Base-by-base conservation (phyloP, 1,140 invertebrate genomes). In the Macrotrachela quadricornifera region DNA sequence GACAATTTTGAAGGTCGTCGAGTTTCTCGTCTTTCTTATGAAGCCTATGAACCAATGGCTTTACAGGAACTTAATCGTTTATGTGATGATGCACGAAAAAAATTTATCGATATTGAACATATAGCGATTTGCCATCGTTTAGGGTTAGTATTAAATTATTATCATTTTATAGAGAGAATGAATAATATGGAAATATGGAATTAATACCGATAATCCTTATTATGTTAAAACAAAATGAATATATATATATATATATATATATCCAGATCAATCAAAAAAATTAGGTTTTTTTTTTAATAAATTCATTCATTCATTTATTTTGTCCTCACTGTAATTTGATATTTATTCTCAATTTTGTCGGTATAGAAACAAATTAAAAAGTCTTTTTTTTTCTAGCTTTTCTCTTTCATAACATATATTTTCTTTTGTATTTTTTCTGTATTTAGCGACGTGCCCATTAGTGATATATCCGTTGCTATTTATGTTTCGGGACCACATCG, bases 41-140 rank as follows among this genome's bases (percentile, higher is more conserved):
- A 94, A 74, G 84, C 86, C 0, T 94, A 91, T 69, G 79, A 83
- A 58, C 69, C 77, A 45, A 95, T 94, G 88, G 87, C 85, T 12
- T 57, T 81, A 1, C 84, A 83, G 63, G 76, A 81, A 59, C 79
- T 92, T 75, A 74, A 77, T 54, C 77, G 77, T 57, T 79, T 92
- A 11, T 90, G 85, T 66, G 58, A 69, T 0, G 72, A 80, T 36
- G 60, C 63, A 3, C 49, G 62, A 38, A 54, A 56, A 16, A 59
- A 64, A 52, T 70, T 67, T 66, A n/a, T 41, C 11, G 46, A 58
- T 21, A 57, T 69, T 15, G 57, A 62, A 50, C 60, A 64, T 42
- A 66, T 68, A 50, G 63, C 60, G n/a, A 64, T 70, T 44, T 50
- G 61, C 49, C 68, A 70, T 51, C 60, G 67, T 55, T 60, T 66